phyloP scores from a whole-genome alignment of 1,140 invertebrate species.

The Trichonephila inaurata region DNA sequence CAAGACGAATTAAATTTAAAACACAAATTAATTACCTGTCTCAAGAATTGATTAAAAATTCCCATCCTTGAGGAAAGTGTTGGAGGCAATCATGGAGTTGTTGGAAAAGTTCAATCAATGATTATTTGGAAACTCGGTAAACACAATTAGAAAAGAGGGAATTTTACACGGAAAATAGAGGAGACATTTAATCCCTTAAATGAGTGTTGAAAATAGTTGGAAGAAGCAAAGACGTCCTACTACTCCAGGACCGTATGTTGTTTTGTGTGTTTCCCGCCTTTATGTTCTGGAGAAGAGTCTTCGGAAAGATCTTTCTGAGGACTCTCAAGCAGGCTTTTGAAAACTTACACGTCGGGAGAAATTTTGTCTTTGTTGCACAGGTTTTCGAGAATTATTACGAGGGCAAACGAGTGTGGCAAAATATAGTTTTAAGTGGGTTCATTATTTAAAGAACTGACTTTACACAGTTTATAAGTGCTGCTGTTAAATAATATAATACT shows the following conservation, averaged over 20 bases:
- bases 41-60: constrained; percentile 38
- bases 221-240: neutral
- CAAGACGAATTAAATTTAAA: neutral
- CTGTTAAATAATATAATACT: neutral
- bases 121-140: constrained; percentile 37
- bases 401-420: neutral
- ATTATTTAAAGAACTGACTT: neutral
- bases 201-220: constrained; percentile 8
- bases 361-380: neutral
- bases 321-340: neutral
- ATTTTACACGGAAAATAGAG: neutral
- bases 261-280: neutral
- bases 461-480: neutral
- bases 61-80: constrained; percentile 17
- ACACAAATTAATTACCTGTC: constrained; percentile 33
- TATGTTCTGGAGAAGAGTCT: neutral
- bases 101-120: constrained; percentile 13
- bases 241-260: neutral
- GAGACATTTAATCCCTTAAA: constrained; percentile 35
- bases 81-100: neutral
- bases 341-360: neutral
- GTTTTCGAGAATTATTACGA: neutral
- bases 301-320: neutral
- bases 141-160: constrained; percentile 4
- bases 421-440: neutral